Conservation (phyloP, 2,797 vertebrate species). For the Cossypha polioptera region DNA sequence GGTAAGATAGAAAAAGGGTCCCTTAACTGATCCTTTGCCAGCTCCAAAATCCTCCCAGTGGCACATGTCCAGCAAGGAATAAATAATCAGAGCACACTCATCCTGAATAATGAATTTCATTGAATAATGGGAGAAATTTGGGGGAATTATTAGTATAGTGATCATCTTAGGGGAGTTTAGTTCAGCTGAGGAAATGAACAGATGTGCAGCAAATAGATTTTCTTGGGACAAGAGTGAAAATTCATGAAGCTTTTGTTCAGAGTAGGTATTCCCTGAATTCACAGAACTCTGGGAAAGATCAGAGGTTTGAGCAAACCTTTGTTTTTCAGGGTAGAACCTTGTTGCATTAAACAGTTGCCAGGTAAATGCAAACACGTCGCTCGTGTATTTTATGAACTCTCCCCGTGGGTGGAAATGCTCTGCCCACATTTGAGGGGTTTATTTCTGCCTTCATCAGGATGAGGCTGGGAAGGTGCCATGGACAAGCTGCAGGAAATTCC, state of each 20-base stretch:
- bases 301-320: neutral
- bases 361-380: neutral
- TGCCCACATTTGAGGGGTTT: neutral
- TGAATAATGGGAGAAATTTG: neutral
- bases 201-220: neutral
- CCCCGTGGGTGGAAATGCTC: neutral
- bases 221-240: neutral
- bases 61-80: neutral
- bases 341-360: neutral
- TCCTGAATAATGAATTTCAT: neutral
- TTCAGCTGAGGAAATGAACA: neutral
- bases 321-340: neutral
- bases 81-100: neutral
- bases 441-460: neutral
- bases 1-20: neutral
- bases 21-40: neutral
- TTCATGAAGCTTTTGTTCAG: neutral
- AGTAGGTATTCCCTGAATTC: neutral
- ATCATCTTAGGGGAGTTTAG: neutral
- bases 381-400: accelerated
- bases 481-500: neutral
- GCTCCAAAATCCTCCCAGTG: neutral
- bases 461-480: neutral
- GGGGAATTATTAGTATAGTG: neutral
- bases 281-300: neutral